Percentiles rank a stretch among this genome's conserved stretches.
These are phyloP conservation scores for Molossus alvarezi DNA, from an alignment of 2,797 vertebrate genomes.

Conservation along the genomic window DNA sequence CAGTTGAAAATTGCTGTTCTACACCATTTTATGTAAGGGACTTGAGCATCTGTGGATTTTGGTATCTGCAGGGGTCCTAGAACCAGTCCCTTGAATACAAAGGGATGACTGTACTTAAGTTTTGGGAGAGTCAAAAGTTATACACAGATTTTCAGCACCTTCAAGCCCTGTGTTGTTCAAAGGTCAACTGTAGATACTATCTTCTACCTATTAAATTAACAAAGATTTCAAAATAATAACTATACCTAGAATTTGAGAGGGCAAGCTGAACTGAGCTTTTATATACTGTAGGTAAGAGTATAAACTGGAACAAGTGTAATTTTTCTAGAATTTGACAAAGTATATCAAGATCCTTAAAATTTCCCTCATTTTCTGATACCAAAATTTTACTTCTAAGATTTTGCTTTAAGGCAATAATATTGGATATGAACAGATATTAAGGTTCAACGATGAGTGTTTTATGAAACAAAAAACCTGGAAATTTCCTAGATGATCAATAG, in stretches of 20 bases:
- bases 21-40: background rate
- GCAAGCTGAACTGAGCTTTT: background rate
- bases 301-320: background rate
- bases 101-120: background rate
- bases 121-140: background rate
- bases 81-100: background rate
- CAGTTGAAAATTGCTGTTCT: background rate
- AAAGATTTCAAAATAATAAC: slow-evolving; percentile 30
- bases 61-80: background rate
- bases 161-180: background rate
- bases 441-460: background rate
- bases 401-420: background rate
- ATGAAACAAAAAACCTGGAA: background rate
- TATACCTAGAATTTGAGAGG: background rate
- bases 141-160: background rate
- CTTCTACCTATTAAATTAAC: background rate
- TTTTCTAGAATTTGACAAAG: slow-evolving; percentile 3
- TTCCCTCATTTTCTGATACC: background rate
- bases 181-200: background rate
- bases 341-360: background rate
- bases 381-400: background rate
- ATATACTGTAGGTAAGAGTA: background rate
- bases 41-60: background rate
- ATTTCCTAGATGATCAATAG: background rate
- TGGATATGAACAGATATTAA: background rate